Conservation (phyloP, 2,113 vertebrate species). For the Okapia johnstoni region DNA sequence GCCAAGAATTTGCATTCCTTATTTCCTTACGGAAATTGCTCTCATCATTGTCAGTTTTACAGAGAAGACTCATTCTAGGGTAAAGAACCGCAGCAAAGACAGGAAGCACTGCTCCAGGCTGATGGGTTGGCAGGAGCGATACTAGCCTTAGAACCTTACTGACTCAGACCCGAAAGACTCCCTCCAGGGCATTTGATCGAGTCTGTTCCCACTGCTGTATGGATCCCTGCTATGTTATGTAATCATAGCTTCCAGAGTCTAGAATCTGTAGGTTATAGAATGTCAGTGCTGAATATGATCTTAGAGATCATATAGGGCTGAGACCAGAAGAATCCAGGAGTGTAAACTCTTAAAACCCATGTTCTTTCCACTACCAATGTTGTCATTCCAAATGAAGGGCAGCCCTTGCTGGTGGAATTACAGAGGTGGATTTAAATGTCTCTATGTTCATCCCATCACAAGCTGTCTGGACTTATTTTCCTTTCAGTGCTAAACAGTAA, state of each 20-base stretch:
- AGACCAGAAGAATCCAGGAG: not conserved
- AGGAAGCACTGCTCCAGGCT: not conserved
- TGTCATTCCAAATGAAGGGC: not conserved
- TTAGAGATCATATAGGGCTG: not conserved
- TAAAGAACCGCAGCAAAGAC: not conserved
- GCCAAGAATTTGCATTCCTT: not conserved
- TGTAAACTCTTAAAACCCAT: not conserved
- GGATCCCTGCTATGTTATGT: not conserved
- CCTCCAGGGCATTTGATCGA: not conserved
- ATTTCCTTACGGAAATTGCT: not conserved
- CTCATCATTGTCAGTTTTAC: not conserved
- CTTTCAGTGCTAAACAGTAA: slow-evolving; percentile 1
- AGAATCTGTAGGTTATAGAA: not conserved
- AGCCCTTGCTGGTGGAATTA: not conserved
- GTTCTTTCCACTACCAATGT: not conserved
- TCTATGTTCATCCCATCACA: not conserved
- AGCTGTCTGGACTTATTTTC: not conserved
- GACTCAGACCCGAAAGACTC: not conserved
- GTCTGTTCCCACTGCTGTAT: not conserved
- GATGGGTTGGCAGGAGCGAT: not conserved
- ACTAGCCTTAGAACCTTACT: not conserved
- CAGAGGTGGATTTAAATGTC: not conserved
- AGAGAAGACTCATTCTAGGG: not conserved
- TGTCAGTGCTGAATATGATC: not conserved
- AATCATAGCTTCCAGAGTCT: not conserved